Base-by-base conservation (phyloP, 2,113 vertebrate genomes). In the Sebastes fasciatus region DNA sequence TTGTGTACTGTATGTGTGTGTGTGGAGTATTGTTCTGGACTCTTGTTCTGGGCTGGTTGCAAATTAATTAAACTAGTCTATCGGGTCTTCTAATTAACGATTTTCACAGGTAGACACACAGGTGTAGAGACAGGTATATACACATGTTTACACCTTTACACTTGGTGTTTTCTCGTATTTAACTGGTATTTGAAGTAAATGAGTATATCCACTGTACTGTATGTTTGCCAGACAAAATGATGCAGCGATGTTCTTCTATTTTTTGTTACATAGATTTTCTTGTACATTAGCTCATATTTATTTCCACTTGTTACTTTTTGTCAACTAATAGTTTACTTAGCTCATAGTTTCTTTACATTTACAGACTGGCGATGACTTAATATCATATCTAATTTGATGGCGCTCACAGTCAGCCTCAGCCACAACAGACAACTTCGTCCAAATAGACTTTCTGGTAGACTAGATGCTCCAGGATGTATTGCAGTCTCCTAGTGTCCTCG, bases 51-150 rank as follows among this genome's bases (percentile, higher is more conserved):
- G 83, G 76, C 79, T 52, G 62, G 54, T 60, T 79, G 0, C 42
- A 70, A 49, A 45, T n/a, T 78, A 76, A 82, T 82, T 79, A 74
- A 83, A 62, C 6, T 43, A 51, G 48, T 76, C 55, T 54, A 6
- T 61, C 10, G 17, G 79, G 58, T 88, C 70, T 73, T 3, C 4
- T 58, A 26, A 61, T 9, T 66, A 62, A 63, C 77, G 40, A 46
- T 46, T 34, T 64, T 74, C 10, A 72, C 67, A 67, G 55, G 61
- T 8, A 42, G 21, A 79, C 51, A 54, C 46, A 51, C 9, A 86
- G 26, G 51, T 54, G 49, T 1, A 43, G 1, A 72, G 21, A 83
- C 58, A 55, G 46, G 57, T n/a, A 8, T n/a, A 8, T 8, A 64
- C 49, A 61, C 63, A 21, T 55, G 69, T 68, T 73, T 43, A 49